Evolutionary conservation across 2,888 invertebrate species (phyloP).

Genomic region (Melanchra persicariae): DNA sequence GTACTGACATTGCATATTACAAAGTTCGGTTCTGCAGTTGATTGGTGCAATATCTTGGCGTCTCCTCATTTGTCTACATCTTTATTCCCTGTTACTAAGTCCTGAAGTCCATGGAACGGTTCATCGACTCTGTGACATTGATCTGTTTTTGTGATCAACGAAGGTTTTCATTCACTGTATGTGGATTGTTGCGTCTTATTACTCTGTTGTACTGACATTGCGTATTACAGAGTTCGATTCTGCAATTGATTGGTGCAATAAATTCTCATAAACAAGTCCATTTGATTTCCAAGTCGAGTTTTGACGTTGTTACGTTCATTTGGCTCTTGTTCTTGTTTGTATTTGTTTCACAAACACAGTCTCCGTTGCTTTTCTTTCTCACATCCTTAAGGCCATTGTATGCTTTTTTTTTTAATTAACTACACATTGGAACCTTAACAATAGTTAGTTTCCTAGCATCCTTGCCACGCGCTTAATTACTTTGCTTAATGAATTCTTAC

Average conservation of each 20-base stretch:
- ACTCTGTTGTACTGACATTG: constrained; percentile 40
- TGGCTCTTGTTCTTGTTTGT: constrained; percentile 57
- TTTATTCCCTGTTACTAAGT: not conserved
- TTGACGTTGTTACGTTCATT: constrained; percentile 43
- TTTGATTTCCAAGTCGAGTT: constrained; percentile 56
- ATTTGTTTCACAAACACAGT: too few relatives aligned
- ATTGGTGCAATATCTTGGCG: too few relatives aligned
- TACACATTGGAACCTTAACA: constrained; percentile 65
- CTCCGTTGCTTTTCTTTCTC: constrained; percentile 73
- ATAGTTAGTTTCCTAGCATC: constrained; percentile 69
- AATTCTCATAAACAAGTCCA: constrained; percentile 56
- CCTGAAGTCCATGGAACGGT: constrained; percentile 6
- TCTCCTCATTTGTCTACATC: constrained; percentile 21
- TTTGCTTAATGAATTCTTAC: constrained; percentile 31
- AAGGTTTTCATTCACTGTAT: constrained; percentile 28
- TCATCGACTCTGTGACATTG: constrained; percentile 10
- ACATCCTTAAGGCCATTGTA: constrained; percentile 76
- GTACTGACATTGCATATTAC: too few relatives aligned
- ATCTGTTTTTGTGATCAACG: constrained; percentile 38
- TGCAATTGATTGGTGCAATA: constrained; percentile 46
- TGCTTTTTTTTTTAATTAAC: constrained; percentile 66
- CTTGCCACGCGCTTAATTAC: constrained; percentile 59
- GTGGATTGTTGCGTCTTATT: constrained; percentile 50
- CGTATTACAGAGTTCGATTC: constrained; percentile 38
- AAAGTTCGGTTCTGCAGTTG: too few relatives aligned